A percentile compares a stretch with the other conserved stretches of the same genome.
Conservation (phyloP, 2,888 invertebrate genomes). For the Eurytoma adleriae region DNA sequence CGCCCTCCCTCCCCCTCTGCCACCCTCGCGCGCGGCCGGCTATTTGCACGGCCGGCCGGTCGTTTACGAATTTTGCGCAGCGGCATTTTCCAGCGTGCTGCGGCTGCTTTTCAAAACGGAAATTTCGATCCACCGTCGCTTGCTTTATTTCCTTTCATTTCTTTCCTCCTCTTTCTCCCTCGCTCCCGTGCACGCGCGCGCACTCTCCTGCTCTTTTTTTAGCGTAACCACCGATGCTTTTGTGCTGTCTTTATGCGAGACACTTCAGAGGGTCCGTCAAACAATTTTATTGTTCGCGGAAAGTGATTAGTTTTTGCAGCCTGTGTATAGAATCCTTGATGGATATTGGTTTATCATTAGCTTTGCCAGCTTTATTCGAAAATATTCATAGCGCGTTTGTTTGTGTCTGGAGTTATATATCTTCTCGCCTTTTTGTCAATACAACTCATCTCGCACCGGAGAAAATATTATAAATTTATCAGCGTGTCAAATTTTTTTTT, state of each 20-base stretch:
- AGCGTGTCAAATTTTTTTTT: too few relatives aligned
- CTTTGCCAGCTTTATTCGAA: background rate
- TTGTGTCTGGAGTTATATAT: too few relatives aligned
- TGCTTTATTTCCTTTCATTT: slow-evolving; percentile 31
- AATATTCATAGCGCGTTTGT: background rate
- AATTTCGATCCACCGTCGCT: slow-evolving; percentile 18
- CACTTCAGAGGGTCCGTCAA: slow-evolving; percentile 7
- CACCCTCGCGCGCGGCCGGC: background rate
- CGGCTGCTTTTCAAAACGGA: slow-evolving; percentile 36
- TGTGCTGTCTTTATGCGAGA: slow-evolving; percentile 11
- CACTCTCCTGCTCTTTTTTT: background rate
- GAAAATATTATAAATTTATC: too few relatives aligned
- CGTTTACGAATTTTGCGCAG: slow-evolving; percentile 22
- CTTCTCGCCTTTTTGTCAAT: too few relatives aligned
- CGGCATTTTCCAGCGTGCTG: slow-evolving; percentile 11
- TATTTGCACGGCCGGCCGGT: background rate
- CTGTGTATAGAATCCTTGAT: background rate
- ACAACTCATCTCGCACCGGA: too few relatives aligned
- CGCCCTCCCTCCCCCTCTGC: background rate
- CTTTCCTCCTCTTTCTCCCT: background rate
- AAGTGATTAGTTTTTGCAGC: slow-evolving; percentile 35
- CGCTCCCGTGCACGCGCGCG: background rate
- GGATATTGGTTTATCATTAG: slow-evolving; percentile 5
- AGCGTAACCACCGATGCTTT: background rate
- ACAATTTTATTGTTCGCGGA: slow-evolving; percentile 22